phyloP scores from a whole-genome alignment of 2,797 vertebrate genomes.

The Leptatherina wallacei region DNA sequence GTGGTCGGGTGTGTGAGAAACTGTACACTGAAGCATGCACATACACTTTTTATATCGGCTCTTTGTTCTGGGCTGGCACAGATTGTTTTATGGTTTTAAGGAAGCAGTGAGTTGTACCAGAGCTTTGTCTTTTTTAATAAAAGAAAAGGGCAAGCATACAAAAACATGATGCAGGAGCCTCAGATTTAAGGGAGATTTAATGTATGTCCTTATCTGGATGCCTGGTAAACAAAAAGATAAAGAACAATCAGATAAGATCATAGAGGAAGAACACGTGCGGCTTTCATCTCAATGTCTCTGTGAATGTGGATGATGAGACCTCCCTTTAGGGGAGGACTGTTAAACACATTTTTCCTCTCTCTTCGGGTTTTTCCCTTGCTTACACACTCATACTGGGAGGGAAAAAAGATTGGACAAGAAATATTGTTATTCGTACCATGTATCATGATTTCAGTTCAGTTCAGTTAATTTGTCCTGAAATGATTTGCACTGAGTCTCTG shows the following conservation, averaged over 20 bases:
- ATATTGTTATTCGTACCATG: constrained; percentile 28
- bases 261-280: constrained; percentile 56
- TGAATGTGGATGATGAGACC: constrained; percentile 55
- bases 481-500: constrained; percentile 6
- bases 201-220: constrained; percentile 58
- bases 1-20: constrained; percentile 31
- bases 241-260: constrained; percentile 75
- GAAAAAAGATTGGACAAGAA: constrained; percentile 5
- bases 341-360: constrained; percentile 33
- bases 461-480: constrained; percentile 37
- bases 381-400: constrained; percentile 16
- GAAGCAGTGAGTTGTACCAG: constrained; percentile 39
- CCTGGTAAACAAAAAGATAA: constrained; percentile 76
- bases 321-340: constrained; percentile 43
- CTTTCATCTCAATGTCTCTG: constrained; percentile 66
- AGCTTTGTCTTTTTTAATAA: constrained; percentile 61
- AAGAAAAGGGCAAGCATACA: constrained; percentile 21
- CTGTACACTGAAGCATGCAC: constrained; percentile 31
- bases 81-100: constrained; percentile 63
- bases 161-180: constrained; percentile 35
- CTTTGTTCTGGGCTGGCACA: constrained; percentile 30
- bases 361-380: constrained; percentile 21
- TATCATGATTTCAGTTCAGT: constrained; percentile 14
- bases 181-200: constrained; percentile 69
- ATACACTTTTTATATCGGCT: constrained; percentile 34